Percentiles rank a stretch among this genome's conserved stretches.
Conservation (phyloP, 2,113 vertebrate species). For the Chitala chitala region DNA sequence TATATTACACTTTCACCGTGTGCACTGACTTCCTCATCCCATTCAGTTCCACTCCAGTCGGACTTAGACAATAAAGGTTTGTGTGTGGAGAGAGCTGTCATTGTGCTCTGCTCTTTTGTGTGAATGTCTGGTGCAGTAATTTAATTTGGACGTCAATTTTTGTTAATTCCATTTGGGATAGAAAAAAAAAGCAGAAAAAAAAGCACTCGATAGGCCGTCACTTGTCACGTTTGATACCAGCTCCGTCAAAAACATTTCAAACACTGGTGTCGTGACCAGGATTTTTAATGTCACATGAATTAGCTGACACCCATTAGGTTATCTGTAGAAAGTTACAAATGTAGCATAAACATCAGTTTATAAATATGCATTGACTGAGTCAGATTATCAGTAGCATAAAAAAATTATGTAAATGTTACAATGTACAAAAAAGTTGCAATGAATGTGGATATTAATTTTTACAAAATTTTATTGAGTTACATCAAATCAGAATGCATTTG, state of each 20-base stretch:
- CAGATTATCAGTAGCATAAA: too few species aligned
- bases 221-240: background rate
- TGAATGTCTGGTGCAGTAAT: conserved; percentile 12
- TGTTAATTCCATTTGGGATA: conserved; percentile 12
- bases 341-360: too few species aligned
- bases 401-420: background rate
- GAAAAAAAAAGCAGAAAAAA: background rate
- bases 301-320: too few species aligned
- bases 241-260: background rate
- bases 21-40: background rate
- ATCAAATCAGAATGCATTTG: background rate
- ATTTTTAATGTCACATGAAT: background rate
- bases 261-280: background rate
- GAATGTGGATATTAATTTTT: background rate
- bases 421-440: background rate
- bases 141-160: conserved; percentile 24
- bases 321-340: background rate
- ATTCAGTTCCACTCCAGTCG: background rate
- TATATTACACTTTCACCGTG: background rate
- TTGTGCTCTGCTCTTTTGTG: conserved; percentile 1
- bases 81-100: background rate
- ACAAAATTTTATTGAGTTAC: background rate
- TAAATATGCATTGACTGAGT: background rate
- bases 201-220: too few species aligned
- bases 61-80: conserved; percentile 3